Conservation (phyloP, 1,140 invertebrate species). For the Sarcophaga peregrina region DNA sequence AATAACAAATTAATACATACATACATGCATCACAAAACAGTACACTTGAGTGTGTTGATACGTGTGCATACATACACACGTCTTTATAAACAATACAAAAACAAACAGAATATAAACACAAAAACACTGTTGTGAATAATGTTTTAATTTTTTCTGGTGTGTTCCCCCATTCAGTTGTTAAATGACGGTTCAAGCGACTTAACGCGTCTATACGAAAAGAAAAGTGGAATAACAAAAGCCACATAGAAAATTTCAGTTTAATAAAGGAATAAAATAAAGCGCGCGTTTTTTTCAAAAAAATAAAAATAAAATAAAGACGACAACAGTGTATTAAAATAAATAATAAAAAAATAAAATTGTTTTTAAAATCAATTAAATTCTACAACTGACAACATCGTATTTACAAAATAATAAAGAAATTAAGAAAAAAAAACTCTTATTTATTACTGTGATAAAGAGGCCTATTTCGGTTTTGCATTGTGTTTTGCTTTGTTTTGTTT, state of each 20-base stretch:
- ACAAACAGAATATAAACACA: background rate
- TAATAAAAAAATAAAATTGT: no score
- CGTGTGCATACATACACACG: background rate
- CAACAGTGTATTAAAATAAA: no score
- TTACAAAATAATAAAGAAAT: background rate
- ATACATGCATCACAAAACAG: no score
- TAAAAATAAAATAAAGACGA: background rate
- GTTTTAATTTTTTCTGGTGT: background rate
- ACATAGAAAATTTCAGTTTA: slow-evolving; percentile 1
- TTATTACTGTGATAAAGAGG: background rate
- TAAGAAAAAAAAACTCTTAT: background rate
- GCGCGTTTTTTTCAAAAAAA: slow-evolving; percentile 11
- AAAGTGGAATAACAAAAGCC: background rate
- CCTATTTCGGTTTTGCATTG: no score
- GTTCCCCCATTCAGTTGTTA: slow-evolving; percentile 26
- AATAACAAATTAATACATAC: slow-evolving; percentile 11
- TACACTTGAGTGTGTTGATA: background rate
- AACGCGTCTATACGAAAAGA: slow-evolving; percentile 29
- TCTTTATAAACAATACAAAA: background rate
- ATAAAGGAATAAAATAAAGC: background rate
- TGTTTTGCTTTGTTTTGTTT: no score
- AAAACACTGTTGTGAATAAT: background rate
- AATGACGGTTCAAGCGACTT: slow-evolving; percentile 35
- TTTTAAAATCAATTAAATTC: background rate
- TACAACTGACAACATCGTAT: background rate